Evolutionary conservation across 2,113 vertebrate species (phyloP), one percentile per base, ranked within the genome.

Genomic region (Halichoeres trimaculatus): DNA sequence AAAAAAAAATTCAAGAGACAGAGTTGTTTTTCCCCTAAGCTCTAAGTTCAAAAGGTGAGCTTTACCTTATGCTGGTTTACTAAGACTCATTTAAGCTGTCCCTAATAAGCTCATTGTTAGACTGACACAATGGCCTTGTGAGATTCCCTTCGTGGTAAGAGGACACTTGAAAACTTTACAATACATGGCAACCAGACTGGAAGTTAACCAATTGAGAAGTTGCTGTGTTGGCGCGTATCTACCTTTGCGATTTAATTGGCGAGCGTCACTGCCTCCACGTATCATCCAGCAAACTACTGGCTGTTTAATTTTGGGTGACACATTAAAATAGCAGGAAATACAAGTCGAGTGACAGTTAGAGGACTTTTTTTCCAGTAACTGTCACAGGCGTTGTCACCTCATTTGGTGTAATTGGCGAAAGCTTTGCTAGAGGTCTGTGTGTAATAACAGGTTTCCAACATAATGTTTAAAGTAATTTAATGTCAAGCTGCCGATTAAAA

Each of bases 311-410:
- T 22, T 43, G 43, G 26, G 24, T 60, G 76, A 76, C 76, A 73
- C 84, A 54, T 24, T 82, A 48, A 82, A 77, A 77, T 35, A 77
- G 48, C 81, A 78, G 61, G 81, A 85, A 89, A 81, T 78, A 77
- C 80, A 75, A 85, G 80, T 73, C 58, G 24, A 59, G 78, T 71
- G 85, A 80, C 68, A 76, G 81, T 88, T 75, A 53, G 47, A 50
- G 16, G 36, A 66, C 69, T 78, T 78, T 71, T 30, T 57, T 20
- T 71, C 38, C 54, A 71, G 53, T 38, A 71, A 71, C 60, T 66
- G 68, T 38, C 76, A 66, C 7, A 19, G 2, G 20, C 1, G 16
- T 59, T 70, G 40, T 61, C 69, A 59, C 70, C 19, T 40, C 41
- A 9, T 19, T 47, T 2, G 11, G 3, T 74, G n/a, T 66, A 56